These are phyloP conservation scores for Harmothoe impar DNA, from an alignment of 2,888 invertebrate species.

Conservation along the genomic window DNA sequence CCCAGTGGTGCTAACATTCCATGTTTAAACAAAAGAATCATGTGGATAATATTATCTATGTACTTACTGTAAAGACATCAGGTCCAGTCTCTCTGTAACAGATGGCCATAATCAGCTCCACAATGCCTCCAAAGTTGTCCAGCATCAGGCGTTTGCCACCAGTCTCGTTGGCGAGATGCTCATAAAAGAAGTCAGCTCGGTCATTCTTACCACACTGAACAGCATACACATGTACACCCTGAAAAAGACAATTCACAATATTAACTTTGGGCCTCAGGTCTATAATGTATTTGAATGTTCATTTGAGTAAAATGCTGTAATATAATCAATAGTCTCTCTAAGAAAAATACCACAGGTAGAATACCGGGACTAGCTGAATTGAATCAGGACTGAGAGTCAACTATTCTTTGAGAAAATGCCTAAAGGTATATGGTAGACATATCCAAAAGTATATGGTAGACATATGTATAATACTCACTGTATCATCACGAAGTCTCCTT, in stretches of 20 bases:
- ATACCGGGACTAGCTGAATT: not conserved
- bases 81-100: conserved; percentile 79
- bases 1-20: no score
- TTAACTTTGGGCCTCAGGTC: no score
- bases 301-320: no score
- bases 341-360: not conserved
- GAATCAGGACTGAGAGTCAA: no score
- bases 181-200: conserved; percentile 72
- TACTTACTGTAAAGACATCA: conserved; percentile 74
- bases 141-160: conserved; percentile 78
- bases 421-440: no score
- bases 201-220: conserved; percentile 69
- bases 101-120: conserved; percentile 80
- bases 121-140: conserved; percentile 75
- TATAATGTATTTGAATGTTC: not conserved
- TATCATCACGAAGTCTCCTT: conserved; percentile 69
- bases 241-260: conserved; percentile 65
- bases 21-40: no score
- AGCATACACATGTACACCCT: conserved; percentile 78
- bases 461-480: not conserved
- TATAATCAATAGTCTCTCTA: not conserved
- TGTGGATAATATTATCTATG: no score
- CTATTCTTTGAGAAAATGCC: no score
- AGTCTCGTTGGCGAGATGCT: conserved; percentile 73
- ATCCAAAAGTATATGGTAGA: not conserved